Base-by-base conservation (phyloP, 92 coral and sea anemone genomes). In the Porites evermanni region DNA sequence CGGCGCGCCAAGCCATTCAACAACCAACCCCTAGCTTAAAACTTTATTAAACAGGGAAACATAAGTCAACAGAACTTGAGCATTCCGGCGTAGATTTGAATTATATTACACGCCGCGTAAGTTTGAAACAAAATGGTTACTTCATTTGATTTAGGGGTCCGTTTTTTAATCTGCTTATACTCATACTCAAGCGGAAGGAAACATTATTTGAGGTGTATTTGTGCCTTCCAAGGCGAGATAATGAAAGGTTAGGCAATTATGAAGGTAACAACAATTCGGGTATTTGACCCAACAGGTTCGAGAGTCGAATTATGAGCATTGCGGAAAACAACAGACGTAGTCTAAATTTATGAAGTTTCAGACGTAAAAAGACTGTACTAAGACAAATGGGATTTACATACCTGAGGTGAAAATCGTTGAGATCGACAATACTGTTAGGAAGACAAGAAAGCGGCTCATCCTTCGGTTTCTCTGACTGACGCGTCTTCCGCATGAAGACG, bases 401-500 rank as follows among this genome's bases (percentile, higher is more conserved):
- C 81, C 81, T 64, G 81, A 64, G 18, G 69, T 5, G 4, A 7
- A 63, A 32, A 16, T 61, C 58, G 58, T 19, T 29, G 81, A 61
- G 16, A 61, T 78, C 71, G 71, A 78, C 10, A 24, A 38, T 17
- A 17, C 71, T 70, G 63, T 38, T 17, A 78, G 32, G 14, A 64
- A n/a, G 7, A 18, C 8, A 21, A 63, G 14, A 63, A 26, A 64
- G 58, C 54, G 69, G 68, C 19, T 63, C 70, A 63, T 78, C n/a
- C 68, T 78, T 32, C 56, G 9, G 70, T 38, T 38, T 32, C 32
- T 7, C 8, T 18, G 58, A 38, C 3, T 32, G 58, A 14, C 21
- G 8, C 6, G 29, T 32, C 81, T 78, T 78, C 81, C 81, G 56
- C 81, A 11, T 64, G n/a, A 53, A 64, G 64, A 7, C 14, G 81